A percentile compares a stretch with the other conserved stretches of the same genome.
These are phyloP conservation scores for Pluvianellus socialis DNA, from an alignment of 2,113 vertebrate species.

Conservation along the genomic window DNA sequence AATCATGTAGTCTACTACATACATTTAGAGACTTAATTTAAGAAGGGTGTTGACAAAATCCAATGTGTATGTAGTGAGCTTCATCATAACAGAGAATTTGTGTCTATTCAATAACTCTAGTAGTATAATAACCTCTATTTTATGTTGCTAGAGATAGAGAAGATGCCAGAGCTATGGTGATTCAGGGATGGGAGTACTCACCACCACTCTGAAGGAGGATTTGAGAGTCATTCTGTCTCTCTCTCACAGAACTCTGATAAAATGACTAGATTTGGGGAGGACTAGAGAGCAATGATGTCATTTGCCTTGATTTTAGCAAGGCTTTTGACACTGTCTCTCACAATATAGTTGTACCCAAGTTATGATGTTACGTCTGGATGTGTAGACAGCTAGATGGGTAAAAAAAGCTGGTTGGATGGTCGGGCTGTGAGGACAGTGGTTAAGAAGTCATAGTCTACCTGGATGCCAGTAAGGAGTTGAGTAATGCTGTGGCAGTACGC, in stretches of 20 bases:
- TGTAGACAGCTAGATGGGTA: neutral
- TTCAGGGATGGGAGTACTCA: neutral
- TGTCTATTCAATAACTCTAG: neutral
- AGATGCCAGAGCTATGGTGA: neutral
- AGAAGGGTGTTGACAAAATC: neutral
- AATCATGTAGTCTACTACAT: neutral
- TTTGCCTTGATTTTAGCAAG: neutral
- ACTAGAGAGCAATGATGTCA: neutral
- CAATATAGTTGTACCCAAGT: neutral
- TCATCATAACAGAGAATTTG: neutral
- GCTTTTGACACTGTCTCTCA: neutral
- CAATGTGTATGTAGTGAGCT: neutral
- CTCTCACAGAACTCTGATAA: neutral
- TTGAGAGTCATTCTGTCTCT: neutral
- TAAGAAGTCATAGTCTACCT: neutral
- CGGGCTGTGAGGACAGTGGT: rapidly evolving
- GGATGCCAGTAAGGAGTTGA: neutral
- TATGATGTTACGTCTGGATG: neutral
- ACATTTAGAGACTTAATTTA: neutral
- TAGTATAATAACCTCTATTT: neutral
- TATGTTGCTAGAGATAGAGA: neutral
- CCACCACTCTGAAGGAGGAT: neutral
- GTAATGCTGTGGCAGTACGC: neutral
- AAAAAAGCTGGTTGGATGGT: neutral
- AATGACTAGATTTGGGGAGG: neutral